Conservation (phyloP, 1,140 invertebrate species). For the Colletes latitarsis region DNA sequence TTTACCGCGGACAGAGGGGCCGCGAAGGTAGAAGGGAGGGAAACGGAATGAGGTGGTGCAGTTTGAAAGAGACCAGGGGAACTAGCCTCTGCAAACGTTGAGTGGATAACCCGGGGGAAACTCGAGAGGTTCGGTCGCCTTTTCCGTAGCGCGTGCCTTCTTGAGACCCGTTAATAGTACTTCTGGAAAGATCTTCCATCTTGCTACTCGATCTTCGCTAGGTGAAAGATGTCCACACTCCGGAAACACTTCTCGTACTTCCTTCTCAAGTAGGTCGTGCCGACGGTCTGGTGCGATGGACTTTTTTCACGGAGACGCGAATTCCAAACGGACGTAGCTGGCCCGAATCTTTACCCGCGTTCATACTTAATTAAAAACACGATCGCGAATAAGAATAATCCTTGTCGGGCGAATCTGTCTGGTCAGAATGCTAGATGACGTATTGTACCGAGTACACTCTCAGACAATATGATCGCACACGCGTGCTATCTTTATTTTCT, state of each 20-base stretch:
- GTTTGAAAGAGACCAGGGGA: conserved; percentile 46
- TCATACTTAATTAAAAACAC: conserved; percentile 33
- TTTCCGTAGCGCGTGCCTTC: conserved; percentile 49
- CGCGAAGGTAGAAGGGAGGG: conserved; percentile 3
- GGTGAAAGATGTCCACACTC: conserved; percentile 43
- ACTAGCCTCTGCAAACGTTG: conserved; percentile 54
- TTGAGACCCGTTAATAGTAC: conserved; percentile 52
- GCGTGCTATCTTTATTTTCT: no score
- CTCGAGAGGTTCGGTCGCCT: conserved; percentile 55
- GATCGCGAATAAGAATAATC: background rate
- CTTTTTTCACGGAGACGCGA: background rate
- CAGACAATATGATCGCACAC: no score
- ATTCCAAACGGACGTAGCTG: background rate
- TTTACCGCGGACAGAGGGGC: conserved; percentile 48
- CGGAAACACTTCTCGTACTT: conserved; percentile 47
- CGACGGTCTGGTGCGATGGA: conserved; percentile 5
- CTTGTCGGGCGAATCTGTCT: no score
- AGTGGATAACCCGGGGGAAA: conserved; percentile 50
- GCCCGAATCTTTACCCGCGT: conserved; percentile 27
- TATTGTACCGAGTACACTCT: no score
- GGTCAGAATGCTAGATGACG: no score
- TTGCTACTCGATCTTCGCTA: conserved; percentile 48
- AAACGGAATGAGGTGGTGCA: conserved; percentile 9
- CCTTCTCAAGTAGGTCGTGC: conserved; percentile 37
- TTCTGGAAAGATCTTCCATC: conserved; percentile 58